Percentiles rank a stretch among this genome's conserved stretches.
Evolutionary conservation across 1,140 invertebrate genomes (phyloP).

Genomic region (Oppia nitens): DNA sequence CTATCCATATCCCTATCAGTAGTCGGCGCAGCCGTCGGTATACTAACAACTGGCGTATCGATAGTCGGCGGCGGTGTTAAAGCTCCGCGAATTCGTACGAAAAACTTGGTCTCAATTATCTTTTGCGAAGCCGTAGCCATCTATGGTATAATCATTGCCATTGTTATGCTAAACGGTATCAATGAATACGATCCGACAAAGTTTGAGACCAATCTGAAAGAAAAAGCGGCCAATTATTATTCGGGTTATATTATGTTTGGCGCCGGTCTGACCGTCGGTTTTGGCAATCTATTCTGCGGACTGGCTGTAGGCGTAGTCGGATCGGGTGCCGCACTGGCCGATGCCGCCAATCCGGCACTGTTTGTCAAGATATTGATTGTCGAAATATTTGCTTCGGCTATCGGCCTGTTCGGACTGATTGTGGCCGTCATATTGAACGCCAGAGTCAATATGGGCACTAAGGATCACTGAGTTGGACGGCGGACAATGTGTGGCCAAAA

Average conservation of each 20-base stretch:
- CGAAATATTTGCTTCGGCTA: constrained; percentile 94
- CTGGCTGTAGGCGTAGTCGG: constrained; percentile 88
- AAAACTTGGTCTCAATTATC: constrained; percentile 97
- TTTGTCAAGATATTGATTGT: constrained; percentile 96
- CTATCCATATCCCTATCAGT: constrained; percentile 85
- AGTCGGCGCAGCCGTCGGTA: constrained; percentile 87
- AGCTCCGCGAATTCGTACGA: constrained; percentile 95
- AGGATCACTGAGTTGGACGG: too few species aligned
- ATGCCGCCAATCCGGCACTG: constrained; percentile 80
- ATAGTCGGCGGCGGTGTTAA: constrained; percentile 96
- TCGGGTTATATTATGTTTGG: constrained; percentile 77
- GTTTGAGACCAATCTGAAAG: neutral
- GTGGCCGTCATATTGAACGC: constrained; percentile 78
- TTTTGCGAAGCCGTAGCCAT: constrained; percentile 98
- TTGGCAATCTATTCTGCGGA: constrained; percentile 88
- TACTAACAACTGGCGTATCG: constrained; percentile 86
- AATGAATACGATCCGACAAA: constrained; percentile 22
- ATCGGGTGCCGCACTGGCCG: constrained; percentile 83
- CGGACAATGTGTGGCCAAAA: too few species aligned
- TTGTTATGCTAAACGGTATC: constrained; percentile 72
- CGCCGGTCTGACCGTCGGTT: constrained; percentile 78
- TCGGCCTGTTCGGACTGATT: constrained; percentile 94
- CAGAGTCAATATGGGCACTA: constrained; percentile 43
- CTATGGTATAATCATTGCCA: constrained; percentile 95
- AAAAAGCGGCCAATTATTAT: constrained; percentile 18